phyloP scores from a whole-genome alignment of 2,888 invertebrate species.

The Ectemnius continuus region DNA sequence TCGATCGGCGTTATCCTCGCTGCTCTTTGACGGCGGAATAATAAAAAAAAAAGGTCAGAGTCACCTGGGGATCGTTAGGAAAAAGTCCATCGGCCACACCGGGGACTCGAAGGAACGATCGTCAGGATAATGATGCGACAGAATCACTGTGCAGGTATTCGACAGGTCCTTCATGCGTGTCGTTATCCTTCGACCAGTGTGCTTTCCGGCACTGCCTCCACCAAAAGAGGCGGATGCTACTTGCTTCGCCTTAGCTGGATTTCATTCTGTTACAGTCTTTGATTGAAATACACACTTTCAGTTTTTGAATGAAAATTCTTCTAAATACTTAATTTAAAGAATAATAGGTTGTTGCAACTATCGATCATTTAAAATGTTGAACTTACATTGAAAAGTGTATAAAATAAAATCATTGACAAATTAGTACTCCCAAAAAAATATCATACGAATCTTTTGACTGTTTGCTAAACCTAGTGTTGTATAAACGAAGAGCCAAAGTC shows the following conservation, averaged over 20 bases:
- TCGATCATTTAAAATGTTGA: too few species aligned
- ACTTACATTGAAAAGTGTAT: too few species aligned
- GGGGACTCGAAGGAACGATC: slow-evolving; percentile 21
- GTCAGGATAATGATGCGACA: slow-evolving; percentile 38
- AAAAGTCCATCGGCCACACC: slow-evolving; percentile 30
- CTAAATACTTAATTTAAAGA: too few species aligned
- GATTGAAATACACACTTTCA: too few species aligned
- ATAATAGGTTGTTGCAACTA: too few species aligned
- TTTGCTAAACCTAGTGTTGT: too few species aligned
- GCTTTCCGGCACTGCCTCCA: neutral
- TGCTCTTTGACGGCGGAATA: slow-evolving; percentile 21
- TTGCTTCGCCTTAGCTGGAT: neutral
- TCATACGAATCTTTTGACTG: too few species aligned
- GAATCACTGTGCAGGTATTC: slow-evolving; percentile 21
- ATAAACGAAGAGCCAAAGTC: too few species aligned
- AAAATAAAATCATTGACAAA: too few species aligned
- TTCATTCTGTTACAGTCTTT: neutral
- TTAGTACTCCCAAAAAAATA: too few species aligned
- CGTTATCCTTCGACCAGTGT: slow-evolving; percentile 7
- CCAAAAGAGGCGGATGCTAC: neutral
- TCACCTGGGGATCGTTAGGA: slow-evolving; percentile 57
- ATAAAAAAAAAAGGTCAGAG: slow-evolving; percentile 46
- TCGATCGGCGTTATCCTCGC: slow-evolving; percentile 26
- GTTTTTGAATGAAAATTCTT: too few species aligned
- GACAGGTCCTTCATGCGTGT: slow-evolving; percentile 16